Base-by-base conservation (phyloP, 2,797 vertebrate species). In the Rhynchonycteris naso region DNA sequence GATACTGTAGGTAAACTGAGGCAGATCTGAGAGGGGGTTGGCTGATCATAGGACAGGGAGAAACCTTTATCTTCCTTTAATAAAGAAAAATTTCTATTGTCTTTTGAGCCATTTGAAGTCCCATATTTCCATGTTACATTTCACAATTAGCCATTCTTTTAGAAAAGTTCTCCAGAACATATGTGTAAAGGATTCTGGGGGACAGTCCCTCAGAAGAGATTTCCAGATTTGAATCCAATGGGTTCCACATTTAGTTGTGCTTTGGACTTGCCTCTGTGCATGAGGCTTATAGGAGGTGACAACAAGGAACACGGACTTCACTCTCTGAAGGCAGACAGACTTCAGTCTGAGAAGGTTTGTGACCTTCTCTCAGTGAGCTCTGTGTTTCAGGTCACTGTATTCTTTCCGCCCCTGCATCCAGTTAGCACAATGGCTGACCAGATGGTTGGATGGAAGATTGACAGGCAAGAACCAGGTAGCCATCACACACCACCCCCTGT, bases 51-150 rank as follows among this genome's bases (percentile, higher is more conserved):
- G 35, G 81, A 69, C 2, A 35, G 54, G 80, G 7, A 8, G 13
- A 58, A 87, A 15, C 28, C 65, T 96, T 91, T 66, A 58, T 54
- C 30, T 35, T 15, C n/a, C 24, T 91, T 85, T 65, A 65, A 50
- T 65, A 35, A 50, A 7, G 63, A 68, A 89, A n/a, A 58, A 24
- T 52, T 87, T 94, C n/a, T 80, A 16, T 50, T 65, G 11, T 56
- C 28, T 68, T 95, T 33, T 88, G 85, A 88, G 75, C 28, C 50
- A 80, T 63, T 15, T 79, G 43, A 91, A 94, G 59, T 75, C 74
- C 16, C 0, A 9, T 4, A 16, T 84, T 75, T 24, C 5, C 16
- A 68, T 30, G 80, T 84, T 19, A 35, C 9, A 79, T 68, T 68
- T 92, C 61, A 88, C 33, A 75, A 47, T 69, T n/a, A 85, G 52